Evolutionary conservation across 2,113 vertebrate genomes (phyloP), one percentile per base, ranked within the genome.

Genomic region (Perca schrenkii): DNA sequence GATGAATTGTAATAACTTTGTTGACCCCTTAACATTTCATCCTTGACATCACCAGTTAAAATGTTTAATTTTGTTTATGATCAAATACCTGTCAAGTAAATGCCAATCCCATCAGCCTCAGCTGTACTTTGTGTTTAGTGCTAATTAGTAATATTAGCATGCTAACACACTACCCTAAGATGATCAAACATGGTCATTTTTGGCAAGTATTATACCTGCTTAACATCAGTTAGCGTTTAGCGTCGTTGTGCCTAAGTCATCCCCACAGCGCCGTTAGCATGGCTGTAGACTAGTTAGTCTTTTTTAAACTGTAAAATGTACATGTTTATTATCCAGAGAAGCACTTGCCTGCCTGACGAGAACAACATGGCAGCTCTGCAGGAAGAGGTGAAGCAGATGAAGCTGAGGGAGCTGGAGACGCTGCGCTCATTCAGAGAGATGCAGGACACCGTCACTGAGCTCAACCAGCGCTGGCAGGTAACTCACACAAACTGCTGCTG

Each of bases 391-490:
- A 97, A 97, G 88, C 96, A 96, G 21, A 93, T 97, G 85, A 97
- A 97, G 71, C 90, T 97, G 86, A 94, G 97, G 4, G 98, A 99
- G 89, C 86, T 96, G 40, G 96, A 98, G 91, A 97, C 95, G 0
- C 94, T 97, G 63, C 93, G 93, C 22, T 96, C 96, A 0, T 96
- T 97, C 60, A 89, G 94, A 43, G 97, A 99, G 79, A 94, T 98
- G 92, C 97, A 97, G 82, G 95, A 96, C 72, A 93, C 95, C 0
- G 95, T 99, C 21, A 96, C 96, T 72, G 97, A 99, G 46, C 97
- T 99, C 73, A 97, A 96, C 15, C 97, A 98, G 90, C 96, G 95
- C 91, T 98, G 97, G 97, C 97, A 99, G 97, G 98, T 98, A 89
- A 77, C 28, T 28, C 54, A 68, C 56, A 68, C 67, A 58, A 56